Conservation (phyloP, 1,140 invertebrate genomes). For the Aphis gossypii region DNA sequence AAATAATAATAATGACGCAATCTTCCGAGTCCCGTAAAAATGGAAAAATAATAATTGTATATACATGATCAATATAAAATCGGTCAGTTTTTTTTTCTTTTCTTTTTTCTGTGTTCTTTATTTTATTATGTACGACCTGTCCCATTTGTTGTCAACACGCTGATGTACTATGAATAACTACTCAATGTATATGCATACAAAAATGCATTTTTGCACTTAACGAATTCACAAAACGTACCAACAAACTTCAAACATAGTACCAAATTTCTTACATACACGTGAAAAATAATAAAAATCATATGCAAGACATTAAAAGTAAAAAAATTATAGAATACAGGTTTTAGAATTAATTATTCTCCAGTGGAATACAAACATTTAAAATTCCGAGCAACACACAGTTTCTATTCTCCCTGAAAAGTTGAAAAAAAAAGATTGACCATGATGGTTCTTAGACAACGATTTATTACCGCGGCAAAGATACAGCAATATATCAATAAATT, state of each 20-base stretch:
- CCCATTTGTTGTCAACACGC: neutral
- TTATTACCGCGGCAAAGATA: too few species aligned
- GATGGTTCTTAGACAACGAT: too few species aligned
- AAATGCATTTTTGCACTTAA: neutral
- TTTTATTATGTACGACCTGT: neutral
- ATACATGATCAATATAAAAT: conserved; percentile 2
- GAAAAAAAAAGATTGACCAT: too few species aligned
- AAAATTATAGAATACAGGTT: too few species aligned
- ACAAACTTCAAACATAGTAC: neutral
- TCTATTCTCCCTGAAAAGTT: too few species aligned
- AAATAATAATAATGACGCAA: neutral
- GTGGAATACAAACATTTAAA: too few species aligned
- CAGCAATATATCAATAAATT: too few species aligned
- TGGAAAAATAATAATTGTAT: neutral
- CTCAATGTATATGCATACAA: neutral
- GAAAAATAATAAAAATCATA: too few species aligned
- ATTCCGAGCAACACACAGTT: too few species aligned
- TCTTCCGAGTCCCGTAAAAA: neutral
- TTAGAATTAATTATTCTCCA: too few species aligned
- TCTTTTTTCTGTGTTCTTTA: neutral
- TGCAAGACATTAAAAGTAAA: too few species aligned
- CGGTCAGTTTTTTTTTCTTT: neutral
- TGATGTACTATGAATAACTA: neutral
- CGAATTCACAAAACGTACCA: neutral
- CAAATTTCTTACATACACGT: neutral